Evolutionary conservation across 2,797 vertebrate species (phyloP).

Genomic region (Leuciscus waleckii): DNA sequence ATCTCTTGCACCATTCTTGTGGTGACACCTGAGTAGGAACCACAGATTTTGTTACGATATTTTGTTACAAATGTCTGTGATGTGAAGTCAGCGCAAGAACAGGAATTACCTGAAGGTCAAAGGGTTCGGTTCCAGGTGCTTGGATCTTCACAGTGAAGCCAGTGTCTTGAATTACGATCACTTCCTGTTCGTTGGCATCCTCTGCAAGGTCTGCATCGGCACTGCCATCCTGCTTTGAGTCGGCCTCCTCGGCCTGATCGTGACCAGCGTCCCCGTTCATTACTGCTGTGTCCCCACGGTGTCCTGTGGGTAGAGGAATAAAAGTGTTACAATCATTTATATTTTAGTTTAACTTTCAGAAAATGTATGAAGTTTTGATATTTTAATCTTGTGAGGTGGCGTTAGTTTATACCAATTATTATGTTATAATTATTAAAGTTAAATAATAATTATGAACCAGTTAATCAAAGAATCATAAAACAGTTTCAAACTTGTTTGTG

Average conservation of each 20-base stretch:
- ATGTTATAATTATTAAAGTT: no score
- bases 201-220: conserved; percentile 82
- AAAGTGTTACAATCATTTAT: not conserved
- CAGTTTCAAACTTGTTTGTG: not conserved
- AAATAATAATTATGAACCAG: not conserved
- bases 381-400: not conserved
- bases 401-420: no score
- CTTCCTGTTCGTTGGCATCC: conserved; percentile 93
- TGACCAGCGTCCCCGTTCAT: conserved; percentile 89
- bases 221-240: conserved; percentile 83
- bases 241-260: conserved; percentile 77
- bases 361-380: not conserved
- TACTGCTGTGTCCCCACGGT: conserved; percentile 82
- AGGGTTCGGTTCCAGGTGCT: conserved; percentile 92
- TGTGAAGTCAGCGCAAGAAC: not conserved
- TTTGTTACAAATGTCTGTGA: not conserved
- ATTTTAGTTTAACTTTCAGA: not conserved
- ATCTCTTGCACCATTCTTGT: conserved; percentile 99
- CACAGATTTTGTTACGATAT: not conserved
- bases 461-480: not conserved
- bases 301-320: conserved; percentile 72
- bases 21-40: conserved; percentile 87
- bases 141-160: conserved; percentile 98
- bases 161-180: conserved; percentile 99
- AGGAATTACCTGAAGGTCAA: conserved; percentile 89